phyloP scores from a whole-genome alignment of 2,797 vertebrate species.

The Aythya fuligula region DNA sequence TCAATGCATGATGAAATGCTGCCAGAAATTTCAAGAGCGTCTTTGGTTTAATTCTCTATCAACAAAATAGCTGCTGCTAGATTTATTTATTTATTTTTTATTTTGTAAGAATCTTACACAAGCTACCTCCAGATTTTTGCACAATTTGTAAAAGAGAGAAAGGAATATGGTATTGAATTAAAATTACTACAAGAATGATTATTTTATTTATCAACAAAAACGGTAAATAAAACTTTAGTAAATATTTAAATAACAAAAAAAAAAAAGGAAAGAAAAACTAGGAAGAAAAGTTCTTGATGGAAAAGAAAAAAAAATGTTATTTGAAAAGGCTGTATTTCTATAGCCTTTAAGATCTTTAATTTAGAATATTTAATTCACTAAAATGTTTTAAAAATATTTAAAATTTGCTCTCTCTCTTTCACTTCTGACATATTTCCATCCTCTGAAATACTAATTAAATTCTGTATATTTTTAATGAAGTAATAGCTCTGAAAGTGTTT shows the following conservation, averaged over 20 bases:
- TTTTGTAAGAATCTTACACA: not conserved
- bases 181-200: not conserved
- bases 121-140: not conserved
- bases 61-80: not conserved
- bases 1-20: not conserved
- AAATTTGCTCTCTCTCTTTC: not conserved
- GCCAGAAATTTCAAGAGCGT: not conserved
- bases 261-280: not conserved
- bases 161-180: not conserved
- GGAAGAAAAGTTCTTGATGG: not conserved
- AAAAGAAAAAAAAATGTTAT: not conserved
- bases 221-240: not conserved
- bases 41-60: not conserved
- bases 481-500: not conserved
- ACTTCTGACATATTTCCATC: not conserved
- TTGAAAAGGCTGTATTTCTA: not conserved
- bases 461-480: not conserved
- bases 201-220: not conserved
- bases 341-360: not conserved
- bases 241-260: not conserved
- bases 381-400: not conserved
- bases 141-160: fast-evolving
- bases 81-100: not conserved
- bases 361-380: not conserved
- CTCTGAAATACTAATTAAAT: not conserved